Conservation (phyloP, 37 sponge, comb jelly and placozoan species). For the Tethya wilhelma region DNA sequence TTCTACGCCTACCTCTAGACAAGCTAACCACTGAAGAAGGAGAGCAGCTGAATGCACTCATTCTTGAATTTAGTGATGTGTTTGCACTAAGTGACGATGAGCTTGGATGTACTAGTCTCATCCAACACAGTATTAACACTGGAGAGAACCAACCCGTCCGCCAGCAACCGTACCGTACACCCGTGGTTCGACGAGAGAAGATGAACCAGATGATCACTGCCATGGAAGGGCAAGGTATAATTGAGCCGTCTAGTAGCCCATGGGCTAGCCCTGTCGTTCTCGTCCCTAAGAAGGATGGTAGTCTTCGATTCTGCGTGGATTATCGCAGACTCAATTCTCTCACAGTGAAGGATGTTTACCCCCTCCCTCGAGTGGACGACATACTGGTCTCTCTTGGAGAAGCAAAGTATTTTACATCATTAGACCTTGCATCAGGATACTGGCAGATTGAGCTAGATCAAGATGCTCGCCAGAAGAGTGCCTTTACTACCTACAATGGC, state of each 20-base stretch:
- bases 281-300: slow-evolving; percentile 67
- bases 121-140: slow-evolving; percentile 47
- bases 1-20: too few relatives aligned
- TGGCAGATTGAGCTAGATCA: slow-evolving; percentile 63
- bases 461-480: slow-evolving; percentile 36
- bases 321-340: slow-evolving; percentile 50
- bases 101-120: slow-evolving; percentile 43
- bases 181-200: slow-evolving; percentile 20
- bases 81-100: slow-evolving; percentile 50
- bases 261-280: slow-evolving; percentile 75
- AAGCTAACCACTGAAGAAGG: too few relatives aligned
- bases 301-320: slow-evolving; percentile 53
- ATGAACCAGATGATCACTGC: slow-evolving; percentile 35
- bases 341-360: slow-evolving; percentile 62
- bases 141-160: slow-evolving; percentile 51
- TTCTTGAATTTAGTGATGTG: slow-evolving; percentile 38
- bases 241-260: slow-evolving; percentile 51
- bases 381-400: slow-evolving; percentile 30
- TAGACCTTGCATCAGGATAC: slow-evolving; percentile 70
- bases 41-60: too few relatives aligned
- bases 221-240: slow-evolving; percentile 48
- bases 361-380: slow-evolving; percentile 64
- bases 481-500: slow-evolving; percentile 56
- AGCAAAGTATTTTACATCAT: slow-evolving; percentile 36
- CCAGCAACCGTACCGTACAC: slow-evolving; percentile 27